Evolutionary conservation across 2,888 invertebrate species (phyloP).

Genomic region (Lutraria lutraria): DNA sequence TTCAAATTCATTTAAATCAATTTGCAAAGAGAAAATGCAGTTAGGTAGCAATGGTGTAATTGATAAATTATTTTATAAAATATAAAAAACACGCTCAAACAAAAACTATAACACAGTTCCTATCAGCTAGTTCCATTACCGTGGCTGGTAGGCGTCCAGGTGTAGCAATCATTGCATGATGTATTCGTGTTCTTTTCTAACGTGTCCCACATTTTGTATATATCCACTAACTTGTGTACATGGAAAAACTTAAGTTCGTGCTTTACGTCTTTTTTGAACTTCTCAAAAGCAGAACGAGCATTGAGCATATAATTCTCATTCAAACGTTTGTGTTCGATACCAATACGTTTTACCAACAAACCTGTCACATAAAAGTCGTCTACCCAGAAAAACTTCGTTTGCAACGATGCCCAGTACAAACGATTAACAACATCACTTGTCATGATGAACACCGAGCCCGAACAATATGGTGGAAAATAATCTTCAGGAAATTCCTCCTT

Average conservation of each 20-base stretch:
- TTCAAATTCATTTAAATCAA: no score
- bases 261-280: conserved; percentile 78
- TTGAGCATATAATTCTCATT: conserved; percentile 84
- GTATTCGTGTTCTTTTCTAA: conserved; percentile 54
- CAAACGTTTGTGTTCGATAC: conserved; percentile 78
- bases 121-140: conserved; percentile 18
- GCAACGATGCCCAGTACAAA: conserved; percentile 89
- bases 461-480: conserved; percentile 87
- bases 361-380: conserved; percentile 96
- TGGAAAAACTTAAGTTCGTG: conserved; percentile 83
- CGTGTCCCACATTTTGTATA: conserved; percentile 80
- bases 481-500: conserved; percentile 85
- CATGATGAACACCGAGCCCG: conserved; percentile 88
- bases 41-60: no score
- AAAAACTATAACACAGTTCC: neutral
- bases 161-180: conserved; percentile 50
- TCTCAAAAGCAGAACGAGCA: conserved; percentile 77
- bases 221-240: conserved; percentile 81
- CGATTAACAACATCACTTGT: conserved; percentile 90
- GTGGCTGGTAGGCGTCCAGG: conserved; percentile 19
- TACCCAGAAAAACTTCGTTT: conserved; percentile 94
- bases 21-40: no score
- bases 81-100: no score
- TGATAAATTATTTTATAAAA: no score
- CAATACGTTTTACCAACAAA: conserved; percentile 88